phyloP scores from a whole-genome alignment of 2,113 vertebrate genomes.

The Malaclemys terrapin region DNA sequence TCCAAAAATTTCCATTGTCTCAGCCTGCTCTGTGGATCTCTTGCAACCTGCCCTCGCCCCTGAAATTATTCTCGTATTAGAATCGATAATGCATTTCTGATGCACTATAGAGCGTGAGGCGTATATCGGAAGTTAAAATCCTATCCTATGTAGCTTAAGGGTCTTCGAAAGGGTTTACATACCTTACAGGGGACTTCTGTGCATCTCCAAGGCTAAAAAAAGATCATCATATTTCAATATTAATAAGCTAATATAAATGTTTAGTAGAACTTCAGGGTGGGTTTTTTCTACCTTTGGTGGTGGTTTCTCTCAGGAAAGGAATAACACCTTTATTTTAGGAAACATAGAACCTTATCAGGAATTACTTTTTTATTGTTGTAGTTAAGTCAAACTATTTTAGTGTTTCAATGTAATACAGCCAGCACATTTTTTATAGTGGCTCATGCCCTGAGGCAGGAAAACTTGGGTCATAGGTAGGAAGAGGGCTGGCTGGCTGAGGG shows the following conservation, averaged over 20 bases:
- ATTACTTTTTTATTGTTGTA: not conserved
- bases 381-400: not conserved
- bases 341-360: not conserved
- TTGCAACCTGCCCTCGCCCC: not conserved
- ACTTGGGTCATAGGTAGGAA: not conserved
- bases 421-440: not conserved
- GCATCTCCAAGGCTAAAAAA: not conserved
- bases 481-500: not conserved
- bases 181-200: not conserved
- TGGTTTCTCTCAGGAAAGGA: not conserved
- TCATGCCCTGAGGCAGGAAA: not conserved
- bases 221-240: not conserved
- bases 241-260: not conserved
- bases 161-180: not conserved
- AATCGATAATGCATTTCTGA: not conserved
- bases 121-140: not conserved
- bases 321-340: conserved; percentile 11
- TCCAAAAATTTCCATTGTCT: not conserved
- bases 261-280: not conserved
- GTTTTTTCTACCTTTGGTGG: not conserved
- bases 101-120: not conserved
- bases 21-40: not conserved
- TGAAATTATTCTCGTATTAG: not conserved
- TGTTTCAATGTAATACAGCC: not conserved
- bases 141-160: not conserved